A percentile compares a stretch with the other conserved stretches of the same genome.
Conservation (phyloP, 1,140 invertebrate genomes). For the Hypsibius dujardini region DNA sequence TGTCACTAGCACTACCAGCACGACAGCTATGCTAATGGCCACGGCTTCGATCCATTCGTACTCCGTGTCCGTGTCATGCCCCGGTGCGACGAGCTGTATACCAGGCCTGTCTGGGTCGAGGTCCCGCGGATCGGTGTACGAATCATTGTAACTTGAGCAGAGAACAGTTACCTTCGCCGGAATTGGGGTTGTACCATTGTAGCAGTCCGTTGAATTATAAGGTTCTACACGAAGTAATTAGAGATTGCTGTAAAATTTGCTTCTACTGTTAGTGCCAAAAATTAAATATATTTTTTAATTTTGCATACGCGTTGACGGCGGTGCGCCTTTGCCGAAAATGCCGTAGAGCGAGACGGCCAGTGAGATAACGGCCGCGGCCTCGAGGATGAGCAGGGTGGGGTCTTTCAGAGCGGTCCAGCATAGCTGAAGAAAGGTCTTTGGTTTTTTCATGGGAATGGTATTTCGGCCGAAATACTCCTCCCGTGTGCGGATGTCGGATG, state of each 20-base stretch:
- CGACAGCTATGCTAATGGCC: not conserved
- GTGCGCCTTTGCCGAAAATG: not conserved
- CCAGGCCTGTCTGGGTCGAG: too few species aligned
- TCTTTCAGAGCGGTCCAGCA: not conserved
- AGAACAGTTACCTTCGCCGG: not conserved
- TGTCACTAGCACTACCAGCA: not conserved
- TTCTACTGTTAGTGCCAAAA: not conserved
- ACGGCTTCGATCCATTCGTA: not conserved
- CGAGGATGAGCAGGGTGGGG: not conserved
- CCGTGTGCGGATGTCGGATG: not conserved
- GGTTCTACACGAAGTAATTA: not conserved
- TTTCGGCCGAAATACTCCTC: not conserved
- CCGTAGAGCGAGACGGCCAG: not conserved
- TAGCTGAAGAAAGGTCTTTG: not conserved
- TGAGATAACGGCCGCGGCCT: not conserved
- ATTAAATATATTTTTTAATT: not conserved
- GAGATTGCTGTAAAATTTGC: not conserved
- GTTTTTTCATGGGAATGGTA: slow-evolving; percentile 5
- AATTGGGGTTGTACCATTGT: not conserved
- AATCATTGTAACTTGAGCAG: not conserved
- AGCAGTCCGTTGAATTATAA: not conserved
- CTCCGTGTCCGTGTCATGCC: not conserved
- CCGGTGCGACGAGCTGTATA: not conserved
- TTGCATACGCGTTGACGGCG: not conserved
- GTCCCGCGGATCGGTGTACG: too few species aligned